Base-by-base conservation (phyloP, 2,888 invertebrate genomes). In the Ormia ochracea region DNA sequence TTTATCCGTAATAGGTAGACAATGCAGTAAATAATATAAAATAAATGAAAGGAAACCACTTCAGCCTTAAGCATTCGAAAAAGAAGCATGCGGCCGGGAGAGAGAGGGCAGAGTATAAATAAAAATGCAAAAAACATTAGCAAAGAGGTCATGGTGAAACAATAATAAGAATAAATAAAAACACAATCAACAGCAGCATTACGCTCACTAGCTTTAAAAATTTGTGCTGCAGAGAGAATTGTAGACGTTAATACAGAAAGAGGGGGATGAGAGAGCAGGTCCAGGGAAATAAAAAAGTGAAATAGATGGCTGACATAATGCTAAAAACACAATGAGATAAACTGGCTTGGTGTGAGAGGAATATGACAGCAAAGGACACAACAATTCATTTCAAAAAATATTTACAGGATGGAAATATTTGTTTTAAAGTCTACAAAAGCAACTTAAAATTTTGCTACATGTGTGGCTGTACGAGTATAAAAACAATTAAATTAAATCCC, bases 71-170 rank as follows among this genome's bases (percentile, higher is more conserved):
- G 59, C 75, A 14, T n/a, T 12, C 48, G 7, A 38, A 38, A 3
- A 17, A 17, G n/a, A 41, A 23, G n/a, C 9, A 23, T 33, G n/a
- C n/a, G n/a, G n/a, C n/a, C n/a, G n/a, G 21, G 54, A 26, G 14
- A 36, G 41, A 36, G 23, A n/a, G 9, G 17, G 28, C 28, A 75
- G 12, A 50, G 59, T 59, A 65, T 59, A 68, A 45, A 63, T 28
- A 66, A 52, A 26, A 68, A 48, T 23, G 63, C 48, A 78, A 72
- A n/a, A n/a, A 63, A 61, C 80, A 68, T 78, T 80, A 78, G 78
- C 76, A 83, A 76, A 82, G n/a, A n/a, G 83, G 82, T 83, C 83
- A 83, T 63, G 78, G 56, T 50, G 31, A 63, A 7, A 56, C 52
- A 61, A 54, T 56, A 52, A n/a, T n/a, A n/a, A n/a, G 23, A 59